A percentile compares a stretch with the other conserved stretches of the same genome.
Evolutionary conservation across 2,888 invertebrate genomes (phyloP).

Genomic region (Alloplasta piceator): DNA sequence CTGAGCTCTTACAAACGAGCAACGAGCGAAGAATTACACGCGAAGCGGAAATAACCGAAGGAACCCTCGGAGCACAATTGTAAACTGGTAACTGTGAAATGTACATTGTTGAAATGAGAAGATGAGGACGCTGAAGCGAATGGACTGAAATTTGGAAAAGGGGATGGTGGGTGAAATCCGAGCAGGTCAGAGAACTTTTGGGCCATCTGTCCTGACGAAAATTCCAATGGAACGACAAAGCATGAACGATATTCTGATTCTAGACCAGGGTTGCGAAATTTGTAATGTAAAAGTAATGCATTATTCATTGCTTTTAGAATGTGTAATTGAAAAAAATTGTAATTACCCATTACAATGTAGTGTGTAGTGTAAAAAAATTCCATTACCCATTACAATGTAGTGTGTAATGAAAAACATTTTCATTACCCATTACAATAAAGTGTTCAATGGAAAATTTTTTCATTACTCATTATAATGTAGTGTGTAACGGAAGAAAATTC

Average conservation of each 20-base stretch:
- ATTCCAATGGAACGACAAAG: not conserved
- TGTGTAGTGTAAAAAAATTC: too few species aligned
- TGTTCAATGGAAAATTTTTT: too few species aligned
- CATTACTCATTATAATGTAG: too few species aligned
- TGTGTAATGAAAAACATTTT: too few species aligned
- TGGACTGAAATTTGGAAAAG: conserved; percentile 3
- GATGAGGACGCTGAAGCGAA: not conserved
- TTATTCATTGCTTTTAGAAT: too few species aligned
- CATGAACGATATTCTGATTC: not conserved
- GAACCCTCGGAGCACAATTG: conserved; percentile 40
- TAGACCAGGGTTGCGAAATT: too few species aligned
- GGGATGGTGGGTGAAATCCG: not conserved
- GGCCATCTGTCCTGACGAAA: conserved; percentile 22
- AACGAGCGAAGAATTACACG: conserved; percentile 18
- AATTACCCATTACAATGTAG: too few species aligned
- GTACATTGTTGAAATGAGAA: not conserved
- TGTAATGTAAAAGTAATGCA: too few species aligned
- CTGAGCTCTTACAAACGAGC: conserved; percentile 40
- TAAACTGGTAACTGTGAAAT: conserved; percentile 36
- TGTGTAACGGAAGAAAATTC: too few species aligned
- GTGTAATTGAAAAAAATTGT: too few species aligned
- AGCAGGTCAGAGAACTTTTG: conserved; percentile 15
- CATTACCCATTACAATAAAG: too few species aligned
- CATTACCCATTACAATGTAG: too few species aligned
- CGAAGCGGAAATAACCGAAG: conserved; percentile 55